Percentiles rank a stretch among this genome's conserved stretches.
These are phyloP conservation scores for Crotalus viridis DNA, from an alignment of 2,113 vertebrate species.

Conservation along the genomic window DNA sequence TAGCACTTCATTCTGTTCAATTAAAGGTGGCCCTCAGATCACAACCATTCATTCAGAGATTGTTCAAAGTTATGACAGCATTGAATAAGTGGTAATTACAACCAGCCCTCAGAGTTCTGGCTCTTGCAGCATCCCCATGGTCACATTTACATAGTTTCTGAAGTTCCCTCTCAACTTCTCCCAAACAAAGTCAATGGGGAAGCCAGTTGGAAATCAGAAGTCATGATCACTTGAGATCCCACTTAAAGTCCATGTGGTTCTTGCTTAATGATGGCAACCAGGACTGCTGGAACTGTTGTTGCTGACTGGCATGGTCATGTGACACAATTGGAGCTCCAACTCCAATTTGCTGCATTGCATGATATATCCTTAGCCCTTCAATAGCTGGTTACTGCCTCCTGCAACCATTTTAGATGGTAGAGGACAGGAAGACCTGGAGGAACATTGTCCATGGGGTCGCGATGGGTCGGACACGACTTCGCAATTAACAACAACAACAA, in stretches of 20 bases:
- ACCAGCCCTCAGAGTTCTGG: not conserved
- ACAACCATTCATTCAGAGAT: not conserved
- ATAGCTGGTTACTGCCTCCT: not conserved
- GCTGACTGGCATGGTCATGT: not conserved
- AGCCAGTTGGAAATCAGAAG: not conserved
- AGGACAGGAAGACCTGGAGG: too few species aligned
- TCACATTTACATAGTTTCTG: not conserved
- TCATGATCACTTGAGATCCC: not conserved
- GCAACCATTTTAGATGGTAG: not conserved
- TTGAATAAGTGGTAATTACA: not conserved
- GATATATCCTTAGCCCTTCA: not conserved
- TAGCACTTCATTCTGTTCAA: not conserved
- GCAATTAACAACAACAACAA: too few species aligned
- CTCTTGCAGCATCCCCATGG: not conserved
- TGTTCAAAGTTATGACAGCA: not conserved
- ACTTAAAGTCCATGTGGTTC: not conserved
- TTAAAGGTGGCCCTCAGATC: not conserved
- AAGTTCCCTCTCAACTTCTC: not conserved
- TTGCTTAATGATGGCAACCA: not conserved
- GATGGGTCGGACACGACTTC: too few species aligned
- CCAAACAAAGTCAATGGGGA: not conserved
- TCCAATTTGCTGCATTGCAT: not conserved
- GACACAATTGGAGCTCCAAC: not conserved
- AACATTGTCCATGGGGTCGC: too few species aligned
- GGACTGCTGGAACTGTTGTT: not conserved